These are phyloP conservation scores for Sprattus sprattus DNA, from an alignment of 2,113 vertebrate species.

Conservation along the genomic window DNA sequence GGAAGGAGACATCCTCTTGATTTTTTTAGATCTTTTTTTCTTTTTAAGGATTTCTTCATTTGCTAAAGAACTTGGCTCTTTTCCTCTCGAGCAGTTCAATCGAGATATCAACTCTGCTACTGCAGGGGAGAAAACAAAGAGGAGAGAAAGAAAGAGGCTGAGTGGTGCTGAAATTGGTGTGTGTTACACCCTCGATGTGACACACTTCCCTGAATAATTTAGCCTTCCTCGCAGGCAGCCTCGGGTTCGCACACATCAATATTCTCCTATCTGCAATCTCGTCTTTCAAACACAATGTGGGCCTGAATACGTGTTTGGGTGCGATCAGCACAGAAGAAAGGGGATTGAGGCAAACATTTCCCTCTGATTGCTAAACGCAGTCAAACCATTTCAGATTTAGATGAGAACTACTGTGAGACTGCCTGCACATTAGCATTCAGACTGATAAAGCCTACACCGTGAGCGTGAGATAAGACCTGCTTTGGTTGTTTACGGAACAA, in stretches of 20 bases:
- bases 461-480: neutral
- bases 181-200: constrained; percentile 68
- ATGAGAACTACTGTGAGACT: neutral
- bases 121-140: constrained; percentile 45
- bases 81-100: neutral
- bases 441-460: neutral
- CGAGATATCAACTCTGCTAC: constrained; percentile 41
- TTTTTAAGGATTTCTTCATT: neutral
- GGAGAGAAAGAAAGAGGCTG: constrained; percentile 44
- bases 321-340: neutral
- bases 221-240: constrained; percentile 75
- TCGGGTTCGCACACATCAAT: constrained; percentile 74
- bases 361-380: constrained; percentile 8
- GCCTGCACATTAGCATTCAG: neutral
- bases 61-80: neutral
- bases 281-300: constrained; percentile 51
- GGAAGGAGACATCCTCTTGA: neutral
- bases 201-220: constrained; percentile 78
- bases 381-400: neutral
- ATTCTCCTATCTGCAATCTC: constrained; percentile 77
- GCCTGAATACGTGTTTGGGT: constrained; percentile 14
- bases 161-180: constrained; percentile 62
- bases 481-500: neutral
- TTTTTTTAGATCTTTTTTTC: neutral
- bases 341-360: neutral